Evolutionary conservation across 2,888 invertebrate genomes (phyloP).

Genomic region (Epinotia demarniana): DNA sequence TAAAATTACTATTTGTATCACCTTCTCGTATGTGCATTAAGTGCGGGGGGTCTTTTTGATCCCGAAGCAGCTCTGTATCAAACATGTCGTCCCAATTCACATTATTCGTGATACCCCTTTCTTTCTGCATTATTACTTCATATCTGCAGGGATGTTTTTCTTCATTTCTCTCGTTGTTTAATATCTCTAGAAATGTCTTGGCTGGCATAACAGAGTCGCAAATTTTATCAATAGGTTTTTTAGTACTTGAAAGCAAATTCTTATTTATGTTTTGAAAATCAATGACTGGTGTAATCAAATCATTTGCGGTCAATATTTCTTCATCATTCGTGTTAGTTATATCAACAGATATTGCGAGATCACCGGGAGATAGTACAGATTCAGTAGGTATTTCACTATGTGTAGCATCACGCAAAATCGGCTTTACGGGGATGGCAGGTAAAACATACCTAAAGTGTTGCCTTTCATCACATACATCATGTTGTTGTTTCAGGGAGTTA

Average conservation of each 20-base stretch:
- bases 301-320: constrained; percentile 34
- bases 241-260: constrained; percentile 23
- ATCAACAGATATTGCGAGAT: constrained; percentile 19
- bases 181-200: constrained; percentile 2
- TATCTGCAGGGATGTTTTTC: not conserved
- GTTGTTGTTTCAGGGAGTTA: not conserved
- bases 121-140: not conserved
- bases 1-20: not conserved
- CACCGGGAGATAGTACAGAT: not conserved
- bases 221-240: constrained; percentile 3
- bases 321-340: constrained; percentile 20
- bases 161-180: constrained; percentile 2
- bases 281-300: constrained; percentile 30
- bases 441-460: not conserved
- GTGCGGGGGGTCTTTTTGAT: constrained; percentile 19
- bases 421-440: not conserved
- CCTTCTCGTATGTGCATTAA: not conserved
- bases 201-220: not conserved
- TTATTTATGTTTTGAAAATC: constrained; percentile 10
- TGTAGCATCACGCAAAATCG: not conserved
- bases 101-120: constrained; percentile 11
- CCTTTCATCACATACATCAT: not conserved
- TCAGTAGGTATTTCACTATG: constrained; percentile 6
- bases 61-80: constrained; percentile 62
- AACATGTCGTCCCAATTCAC: constrained; percentile 69